Percentiles rank a stretch among this genome's conserved stretches.
These are phyloP conservation scores for Chorisops tibialis DNA, from an alignment of 2,888 invertebrate genomes.

Conservation along the genomic window DNA sequence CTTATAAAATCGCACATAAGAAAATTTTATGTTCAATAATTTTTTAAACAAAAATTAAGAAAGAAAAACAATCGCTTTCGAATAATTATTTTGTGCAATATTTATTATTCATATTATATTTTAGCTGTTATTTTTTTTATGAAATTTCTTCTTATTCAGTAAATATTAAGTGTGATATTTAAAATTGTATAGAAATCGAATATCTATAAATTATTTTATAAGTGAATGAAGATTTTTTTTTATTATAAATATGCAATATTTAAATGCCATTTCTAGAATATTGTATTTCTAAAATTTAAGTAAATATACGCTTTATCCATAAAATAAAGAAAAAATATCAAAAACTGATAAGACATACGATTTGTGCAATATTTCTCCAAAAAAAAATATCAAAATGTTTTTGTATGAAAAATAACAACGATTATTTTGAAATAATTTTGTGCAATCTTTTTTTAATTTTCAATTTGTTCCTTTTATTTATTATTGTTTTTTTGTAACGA, in stretches of 20 bases:
- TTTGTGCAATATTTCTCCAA: conserved; percentile 18
- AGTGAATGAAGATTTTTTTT: neutral
- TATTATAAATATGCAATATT: conserved; percentile 8
- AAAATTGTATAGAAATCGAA: neutral
- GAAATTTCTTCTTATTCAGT: too few species aligned
- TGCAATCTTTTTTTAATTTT: conserved; percentile 7
- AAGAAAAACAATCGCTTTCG: neutral
- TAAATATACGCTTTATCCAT: neutral
- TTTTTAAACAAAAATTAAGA: neutral
- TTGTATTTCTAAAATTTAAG: conserved; percentile 5
- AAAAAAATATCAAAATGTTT: neutral
- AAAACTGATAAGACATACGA: neutral
- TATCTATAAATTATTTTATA: neutral
- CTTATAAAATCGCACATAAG: too few species aligned
- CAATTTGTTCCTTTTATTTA: neutral
- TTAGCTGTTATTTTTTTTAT: too few species aligned
- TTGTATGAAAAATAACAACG: neutral
- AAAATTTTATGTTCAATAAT: too few species aligned
- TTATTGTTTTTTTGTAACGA: neutral
- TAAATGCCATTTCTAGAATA: conserved; percentile 23
- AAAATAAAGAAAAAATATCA: neutral
- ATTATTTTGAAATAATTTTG: neutral
- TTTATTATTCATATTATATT: neutral
- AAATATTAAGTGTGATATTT: conserved; percentile 20
- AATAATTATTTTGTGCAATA: conserved; percentile 11